Conservation (phyloP, 2,797 vertebrate genomes). For the Sebastiscus tertius region DNA sequence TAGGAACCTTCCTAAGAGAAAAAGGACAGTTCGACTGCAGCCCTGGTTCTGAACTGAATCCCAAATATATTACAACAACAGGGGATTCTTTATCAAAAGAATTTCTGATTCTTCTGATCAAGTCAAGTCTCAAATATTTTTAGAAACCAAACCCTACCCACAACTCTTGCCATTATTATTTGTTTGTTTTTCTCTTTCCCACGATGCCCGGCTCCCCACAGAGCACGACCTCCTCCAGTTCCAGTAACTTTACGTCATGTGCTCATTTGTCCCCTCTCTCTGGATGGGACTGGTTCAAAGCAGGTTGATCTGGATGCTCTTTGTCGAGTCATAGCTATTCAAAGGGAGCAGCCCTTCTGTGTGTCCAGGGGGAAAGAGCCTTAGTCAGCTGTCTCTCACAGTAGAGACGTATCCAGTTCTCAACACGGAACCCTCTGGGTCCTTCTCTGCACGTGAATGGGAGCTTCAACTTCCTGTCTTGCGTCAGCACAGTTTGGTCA, state of each 20-base stretch:
- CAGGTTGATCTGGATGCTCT: conserved; percentile 34
- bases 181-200: neutral
- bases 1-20: no score
- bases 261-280: neutral
- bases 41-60: neutral
- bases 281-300: conserved; percentile 27
- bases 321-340: conserved; percentile 34
- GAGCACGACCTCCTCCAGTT: neutral
- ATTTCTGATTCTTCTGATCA: neutral
- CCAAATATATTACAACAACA: neutral
- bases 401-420: neutral
- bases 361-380: neutral
- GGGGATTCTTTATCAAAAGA: neutral
- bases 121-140: neutral
- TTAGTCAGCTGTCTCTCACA: conserved; percentile 16
- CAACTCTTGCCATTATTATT: neutral
- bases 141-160: neutral
- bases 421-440: neutral
- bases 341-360: neutral
- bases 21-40: no score
- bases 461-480: neutral
- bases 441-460: conserved; percentile 2
- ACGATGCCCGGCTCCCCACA: neutral
- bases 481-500: neutral
- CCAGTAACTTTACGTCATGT: conserved; percentile 10